phyloP scores from a whole-genome alignment of 2,888 invertebrate genomes.

The Hypselothyrea guttata region DNA sequence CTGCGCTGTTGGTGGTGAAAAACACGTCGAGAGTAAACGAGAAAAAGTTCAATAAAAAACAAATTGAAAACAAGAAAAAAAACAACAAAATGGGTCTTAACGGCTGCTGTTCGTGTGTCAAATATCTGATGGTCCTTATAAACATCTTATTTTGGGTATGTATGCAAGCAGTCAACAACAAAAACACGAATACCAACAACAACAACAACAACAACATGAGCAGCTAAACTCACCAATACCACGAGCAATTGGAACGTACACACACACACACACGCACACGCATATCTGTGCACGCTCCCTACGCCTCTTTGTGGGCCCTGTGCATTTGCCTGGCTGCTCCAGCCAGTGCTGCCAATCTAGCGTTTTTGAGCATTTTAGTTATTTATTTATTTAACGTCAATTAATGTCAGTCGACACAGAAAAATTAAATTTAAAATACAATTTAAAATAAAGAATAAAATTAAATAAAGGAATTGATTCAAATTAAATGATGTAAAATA shows the following conservation, averaged over 20 bases:
- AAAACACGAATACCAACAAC: conserved; percentile 19
- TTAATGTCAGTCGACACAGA: too few species aligned
- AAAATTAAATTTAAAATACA: too few species aligned
- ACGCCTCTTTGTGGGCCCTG: conserved; percentile 38
- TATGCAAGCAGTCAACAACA: conserved; percentile 40
- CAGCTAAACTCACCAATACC: conserved; percentile 35
- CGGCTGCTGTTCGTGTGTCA: conserved; percentile 81
- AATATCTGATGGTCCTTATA: conserved; percentile 81
- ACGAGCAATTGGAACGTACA: conserved; percentile 56
- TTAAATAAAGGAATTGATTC: too few species aligned
- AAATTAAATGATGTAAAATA: too few species aligned
- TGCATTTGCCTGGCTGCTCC: conserved; percentile 27
- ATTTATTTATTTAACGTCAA: too few species aligned
- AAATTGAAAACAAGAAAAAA: too few species aligned
- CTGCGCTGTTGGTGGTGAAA: conserved; percentile 33
- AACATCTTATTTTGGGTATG: conserved; percentile 82
- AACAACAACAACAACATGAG: conserved; percentile 34
- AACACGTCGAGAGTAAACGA: conserved; percentile 22
- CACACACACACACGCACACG: conserved; percentile 9
- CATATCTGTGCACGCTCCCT: conserved; percentile 45
- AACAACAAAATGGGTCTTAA: conserved; percentile 79
- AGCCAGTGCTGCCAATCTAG: too few species aligned
- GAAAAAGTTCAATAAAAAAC: too few species aligned
- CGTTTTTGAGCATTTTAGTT: too few species aligned
- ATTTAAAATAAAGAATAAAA: too few species aligned